Percentiles rank a stretch among this genome's conserved stretches.
Conservation (phyloP, 2,113 vertebrate genomes). For the Sceloporus undulatus region DNA sequence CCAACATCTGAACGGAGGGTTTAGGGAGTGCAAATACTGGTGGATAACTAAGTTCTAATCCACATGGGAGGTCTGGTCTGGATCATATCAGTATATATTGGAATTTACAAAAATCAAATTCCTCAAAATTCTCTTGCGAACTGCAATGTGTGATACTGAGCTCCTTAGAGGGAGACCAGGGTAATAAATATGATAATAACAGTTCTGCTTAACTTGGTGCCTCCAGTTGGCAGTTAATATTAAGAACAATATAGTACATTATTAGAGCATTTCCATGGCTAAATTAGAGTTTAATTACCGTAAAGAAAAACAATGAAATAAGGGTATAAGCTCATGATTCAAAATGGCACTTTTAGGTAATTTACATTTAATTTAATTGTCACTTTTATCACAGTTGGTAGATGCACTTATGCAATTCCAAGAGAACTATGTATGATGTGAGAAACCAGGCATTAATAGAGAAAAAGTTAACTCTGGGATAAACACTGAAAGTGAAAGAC, state of each 20-base stretch:
- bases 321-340: background rate
- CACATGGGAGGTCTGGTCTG: background rate
- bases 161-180: background rate
- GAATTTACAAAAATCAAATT: background rate
- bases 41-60: background rate
- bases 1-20: background rate
- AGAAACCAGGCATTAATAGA: background rate
- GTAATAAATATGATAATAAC: background rate
- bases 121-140: background rate
- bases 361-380: slow-evolving; percentile 14
- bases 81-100: background rate
- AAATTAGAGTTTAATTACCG: slow-evolving; percentile 8
- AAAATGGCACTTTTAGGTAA: background rate
- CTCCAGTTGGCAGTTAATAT: background rate
- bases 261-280: background rate
- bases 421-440: background rate
- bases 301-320: background rate
- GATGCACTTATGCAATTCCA: background rate
- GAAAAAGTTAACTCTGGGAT: background rate
- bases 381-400: background rate
- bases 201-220: background rate
- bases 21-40: background rate
- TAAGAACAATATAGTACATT: background rate
- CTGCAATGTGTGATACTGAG: no score
- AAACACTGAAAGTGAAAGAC: background rate